Base-by-base conservation (phyloP, 2,797 vertebrate genomes). In the Karalla daura region DNA sequence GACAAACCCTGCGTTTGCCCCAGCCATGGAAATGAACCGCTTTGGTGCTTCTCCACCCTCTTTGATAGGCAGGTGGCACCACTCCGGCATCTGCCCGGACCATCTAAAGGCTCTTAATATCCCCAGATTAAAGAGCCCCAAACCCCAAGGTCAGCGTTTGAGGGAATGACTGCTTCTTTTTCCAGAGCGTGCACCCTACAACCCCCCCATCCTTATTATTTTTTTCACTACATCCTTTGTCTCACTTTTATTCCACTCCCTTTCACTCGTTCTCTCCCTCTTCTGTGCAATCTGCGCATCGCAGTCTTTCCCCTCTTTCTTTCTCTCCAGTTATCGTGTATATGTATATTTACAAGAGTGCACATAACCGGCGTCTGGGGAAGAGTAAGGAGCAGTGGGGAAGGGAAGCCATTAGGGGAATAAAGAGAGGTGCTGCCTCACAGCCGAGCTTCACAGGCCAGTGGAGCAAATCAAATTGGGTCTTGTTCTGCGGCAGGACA, bases 391-490 rank as follows among this genome's bases (percentile, higher is more conserved):
- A 83, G 83, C 71, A 76, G 83, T 59, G 83, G 83, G 85, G 84
- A 95, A 95, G 94, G 93, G 95, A 96, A 95, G 93, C 95, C 96
- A 95, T 96, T 95, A 95, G 91, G 93, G 93, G 89, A 97, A 95
- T 95, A 95, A 94, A 95, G 94, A 95, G 94, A 96, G 94, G 95
- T 95, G 94, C 94, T 92, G 94, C 93, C 94, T 96, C 94, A 94
- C 83, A 90, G 88, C 83, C 92, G 89, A 92, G 95, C 94, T 97
- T 98, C 95, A 97, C 96, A 97, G 94, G 94, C 94, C 95, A 96
- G 81, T 96, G 95, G 96, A 97, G 96, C 95, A 96, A 94, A 96
- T 95, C 95, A 97, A 97, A 98, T 96, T 97, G 96, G 95, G 95
- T 97, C 91, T 96, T 96, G 96, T 97, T 91, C 91, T 86, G 84